Percentiles rank a stretch among this genome's conserved stretches.
Evolutionary conservation across 2,113 vertebrate species (phyloP).

Genomic region (Centropus unirufus): DNA sequence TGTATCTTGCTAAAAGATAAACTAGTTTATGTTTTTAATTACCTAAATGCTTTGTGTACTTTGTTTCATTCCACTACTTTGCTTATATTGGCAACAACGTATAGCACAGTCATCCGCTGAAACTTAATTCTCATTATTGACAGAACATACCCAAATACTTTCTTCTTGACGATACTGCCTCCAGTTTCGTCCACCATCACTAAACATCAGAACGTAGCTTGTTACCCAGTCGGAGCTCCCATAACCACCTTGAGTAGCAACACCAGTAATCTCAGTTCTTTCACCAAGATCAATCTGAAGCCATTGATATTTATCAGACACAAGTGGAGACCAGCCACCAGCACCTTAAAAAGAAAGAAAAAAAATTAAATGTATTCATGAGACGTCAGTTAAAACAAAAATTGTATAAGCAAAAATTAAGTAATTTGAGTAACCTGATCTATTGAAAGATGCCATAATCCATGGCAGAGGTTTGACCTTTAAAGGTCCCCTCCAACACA

Average conservation of each 20-base stretch:
- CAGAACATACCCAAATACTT: conserved; percentile 86
- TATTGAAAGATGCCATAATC: background rate
- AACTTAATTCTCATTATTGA: background rate
- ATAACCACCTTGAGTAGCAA: conserved; percentile 92
- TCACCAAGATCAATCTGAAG: conserved; percentile 90
- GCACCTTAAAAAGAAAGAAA: conserved; percentile 81
- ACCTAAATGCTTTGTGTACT: background rate
- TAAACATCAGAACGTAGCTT: conserved; percentile 90
- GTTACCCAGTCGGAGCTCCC: conserved; percentile 94
- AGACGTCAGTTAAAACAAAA: background rate
- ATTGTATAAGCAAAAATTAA: background rate
- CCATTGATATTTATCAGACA: conserved; percentile 91
- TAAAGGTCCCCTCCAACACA: background rate
- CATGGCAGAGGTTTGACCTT: fast-evolving
- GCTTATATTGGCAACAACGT: background rate
- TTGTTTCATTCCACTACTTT: background rate
- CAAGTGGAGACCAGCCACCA: conserved; percentile 92
- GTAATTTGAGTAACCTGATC: background rate
- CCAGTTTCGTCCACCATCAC: conserved; percentile 92
- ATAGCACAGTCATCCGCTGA: background rate
- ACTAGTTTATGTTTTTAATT: background rate
- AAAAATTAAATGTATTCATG: background rate
- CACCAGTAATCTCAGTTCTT: conserved; percentile 85
- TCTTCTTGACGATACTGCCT: conserved; percentile 91
- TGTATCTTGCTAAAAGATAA: background rate